Base-by-base conservation (phyloP, 2,797 vertebrate genomes). In the Acanthurus lineatus region DNA sequence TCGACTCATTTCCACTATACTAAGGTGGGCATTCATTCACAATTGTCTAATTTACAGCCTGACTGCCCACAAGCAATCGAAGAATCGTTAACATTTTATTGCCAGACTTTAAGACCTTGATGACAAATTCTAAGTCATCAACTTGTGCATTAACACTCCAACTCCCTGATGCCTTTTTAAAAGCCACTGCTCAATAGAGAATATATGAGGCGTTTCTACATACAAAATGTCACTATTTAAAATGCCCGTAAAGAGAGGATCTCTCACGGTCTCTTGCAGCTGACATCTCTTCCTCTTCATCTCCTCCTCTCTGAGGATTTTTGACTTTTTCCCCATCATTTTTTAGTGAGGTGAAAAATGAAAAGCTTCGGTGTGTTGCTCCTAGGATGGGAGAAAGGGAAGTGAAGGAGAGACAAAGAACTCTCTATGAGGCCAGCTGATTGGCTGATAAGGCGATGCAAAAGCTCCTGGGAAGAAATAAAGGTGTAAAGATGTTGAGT, bases 221-320 rank as follows among this genome's bases (percentile, higher is more conserved):
- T 84, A 77, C 87, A 87, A 93, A 93, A 93, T 90, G 86, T 91
- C 87, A 89, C 79, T 70, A 76, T 92, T 92, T 88, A 90, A 88
- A 76, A 59, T 56, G 35, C 42, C 63, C 77, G 79, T 91, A 76
- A 88, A 91, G 77, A 85, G 49, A 87, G 28, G 51, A 0, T 66
- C 74, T 85, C 54, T 68, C 63, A 32, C 48, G 54, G 62, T 81
- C 65, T 72, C 48, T 79, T 76, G 77, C 68, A 80, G 79, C 69
- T 84, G 79, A 80, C 47, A 35, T 76, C 76, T 81, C 73, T 51
- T 63, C 57, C 65, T 80, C 70, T 58, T 53, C 54, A 40, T 80
- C 11, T 56, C 45, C 38, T 67, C 48, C 28, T 86, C 82, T 91
- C 68, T 69, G 53, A 83, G 76, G 44, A 58, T 85, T 82, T 69